Evolutionary conservation across 2,888 invertebrate species (phyloP).

Genomic region (Drosophila mercatorum): DNA sequence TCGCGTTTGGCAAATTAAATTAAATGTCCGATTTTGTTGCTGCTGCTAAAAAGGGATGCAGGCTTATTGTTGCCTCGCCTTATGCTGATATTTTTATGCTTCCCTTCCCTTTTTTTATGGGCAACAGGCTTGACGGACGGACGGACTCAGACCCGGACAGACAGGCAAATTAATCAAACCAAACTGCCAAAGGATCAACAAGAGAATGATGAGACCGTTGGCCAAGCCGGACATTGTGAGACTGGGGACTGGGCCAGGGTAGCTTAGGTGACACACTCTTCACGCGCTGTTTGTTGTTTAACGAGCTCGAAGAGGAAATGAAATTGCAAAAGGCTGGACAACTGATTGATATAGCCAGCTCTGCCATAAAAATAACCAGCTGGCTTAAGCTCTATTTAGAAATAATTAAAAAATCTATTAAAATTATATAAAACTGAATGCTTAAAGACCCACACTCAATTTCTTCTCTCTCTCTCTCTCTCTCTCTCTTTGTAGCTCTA

Average conservation of each 20-base stretch:
- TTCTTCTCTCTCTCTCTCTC: not conserved
- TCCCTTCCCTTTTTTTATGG: conserved; percentile 30
- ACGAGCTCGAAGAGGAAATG: conserved; percentile 67
- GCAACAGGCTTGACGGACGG: conserved; percentile 40
- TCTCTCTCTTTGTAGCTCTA: conserved; percentile 47
- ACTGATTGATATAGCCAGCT: conserved; percentile 71
- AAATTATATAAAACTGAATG: too few relatives aligned
- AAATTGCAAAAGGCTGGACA: conserved; percentile 71
- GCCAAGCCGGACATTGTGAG: not conserved
- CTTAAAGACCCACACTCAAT: not conserved
- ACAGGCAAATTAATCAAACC: conserved; percentile 78
- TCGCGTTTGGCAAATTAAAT: conserved; percentile 70
- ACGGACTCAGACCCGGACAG: conserved; percentile 34
- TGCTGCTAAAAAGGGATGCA: conserved; percentile 52
- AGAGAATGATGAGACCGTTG: conserved; percentile 29
- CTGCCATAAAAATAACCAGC: not conserved
- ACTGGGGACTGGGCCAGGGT: not conserved
- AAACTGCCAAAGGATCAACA: conserved; percentile 72
- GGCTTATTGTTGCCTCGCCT: conserved; percentile 36
- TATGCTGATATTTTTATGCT: conserved; percentile 43
- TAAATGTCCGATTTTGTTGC: conserved; percentile 60
- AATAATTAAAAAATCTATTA: not conserved
- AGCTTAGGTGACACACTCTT: conserved; percentile 37
- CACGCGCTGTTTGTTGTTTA: conserved; percentile 69
- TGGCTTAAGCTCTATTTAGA: not conserved